Base-by-base conservation (phyloP, 2,113 vertebrate genomes). In the Telmatochromis brichardi region DNA sequence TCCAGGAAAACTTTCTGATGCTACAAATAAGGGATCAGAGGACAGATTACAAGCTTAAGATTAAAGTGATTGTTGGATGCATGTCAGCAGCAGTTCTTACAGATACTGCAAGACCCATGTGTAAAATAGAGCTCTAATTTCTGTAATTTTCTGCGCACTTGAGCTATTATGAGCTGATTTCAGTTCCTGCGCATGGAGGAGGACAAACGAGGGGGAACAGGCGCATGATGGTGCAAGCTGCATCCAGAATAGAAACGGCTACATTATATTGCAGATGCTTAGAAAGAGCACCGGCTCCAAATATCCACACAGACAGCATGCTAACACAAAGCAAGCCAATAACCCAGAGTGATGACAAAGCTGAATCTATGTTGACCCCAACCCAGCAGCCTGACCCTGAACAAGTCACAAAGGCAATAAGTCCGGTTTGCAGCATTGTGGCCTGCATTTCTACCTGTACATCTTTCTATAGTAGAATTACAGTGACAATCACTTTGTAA, bases 401-500 rank as follows among this genome's bases (percentile, higher is more conserved):
- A 37, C 63, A 68, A 40, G 0, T 68, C 6, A 21, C 63, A 68
- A 68, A 40, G 19, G 2, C 35, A 68, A 0, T 40, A 40, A 21
- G 63, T 21, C 0, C 0, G 1, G n/a, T 21, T 40, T 68, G 35
- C 11, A 68, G 63, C 7, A 40, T 14, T 23, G 3, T 40, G 11
- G 63, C 35, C 35, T 68, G 11, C n/a, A 68, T 68, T 37, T 68
- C 6, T 68, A 21, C 4, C 19, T 68, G 35, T 40, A 68, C 63
- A 68, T 68, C 63, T 68, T 68, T 19, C 35, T 68, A 23, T 40
- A 40, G 63, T 68, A 68, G 63, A 68, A 68, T 40, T 40, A 68
- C 35, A 14, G 63, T 68, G 35, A 21, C 35, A 40, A 14, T 68
- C 19, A 40, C 0, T 68, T 23, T 23, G n/a, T 21, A 40, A 40